Percentiles rank a stretch among this genome's conserved stretches.
These are phyloP conservation scores for Baccha elongata DNA, from an alignment of 2,888 invertebrate genomes.

Conservation along the genomic window DNA sequence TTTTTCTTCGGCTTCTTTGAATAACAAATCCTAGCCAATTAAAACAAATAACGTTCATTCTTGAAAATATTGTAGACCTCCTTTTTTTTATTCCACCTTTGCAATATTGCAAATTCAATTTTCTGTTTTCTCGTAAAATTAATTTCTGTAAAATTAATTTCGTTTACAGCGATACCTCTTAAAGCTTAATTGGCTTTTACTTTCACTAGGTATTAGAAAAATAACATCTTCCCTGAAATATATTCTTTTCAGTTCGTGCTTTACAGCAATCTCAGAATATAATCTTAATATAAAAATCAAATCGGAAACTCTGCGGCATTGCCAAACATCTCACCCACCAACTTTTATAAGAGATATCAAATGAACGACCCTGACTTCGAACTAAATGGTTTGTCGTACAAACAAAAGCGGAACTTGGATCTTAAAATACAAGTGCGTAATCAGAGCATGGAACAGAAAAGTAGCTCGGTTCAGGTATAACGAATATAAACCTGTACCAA, in stretches of 20 bases:
- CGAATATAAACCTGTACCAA: neutral
- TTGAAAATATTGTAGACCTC: too few species aligned
- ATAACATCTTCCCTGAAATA: neutral
- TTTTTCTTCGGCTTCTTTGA: too few species aligned
- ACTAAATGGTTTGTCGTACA: slow-evolving; percentile 41
- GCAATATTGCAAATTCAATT: slow-evolving; percentile 11
- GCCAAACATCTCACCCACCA: neutral
- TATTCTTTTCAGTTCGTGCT: neutral
- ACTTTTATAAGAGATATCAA: slow-evolving; percentile 8
- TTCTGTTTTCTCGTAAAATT: slow-evolving; percentile 9
- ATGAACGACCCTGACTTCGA: slow-evolving; percentile 37
- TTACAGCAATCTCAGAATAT: slow-evolving; percentile 12
- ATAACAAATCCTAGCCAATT: too few species aligned
- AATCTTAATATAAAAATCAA: slow-evolving; percentile 37
- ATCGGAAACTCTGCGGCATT: slow-evolving; percentile 35
- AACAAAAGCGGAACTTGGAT: slow-evolving; percentile 28
- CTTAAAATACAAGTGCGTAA: slow-evolving; percentile 44
- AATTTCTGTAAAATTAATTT: neutral
- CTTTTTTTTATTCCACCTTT: neutral
- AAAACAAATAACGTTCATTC: too few species aligned
- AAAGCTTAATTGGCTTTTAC: slow-evolving; percentile 3
- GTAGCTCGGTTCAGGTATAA: neutral
- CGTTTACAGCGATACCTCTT: neutral
- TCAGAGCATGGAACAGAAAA: neutral
- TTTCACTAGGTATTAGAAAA: neutral